Evolutionary conservation across 2,888 invertebrate species (phyloP), one percentile per base, ranked within the genome.

Genomic region (Hydraecia micacea): DNA sequence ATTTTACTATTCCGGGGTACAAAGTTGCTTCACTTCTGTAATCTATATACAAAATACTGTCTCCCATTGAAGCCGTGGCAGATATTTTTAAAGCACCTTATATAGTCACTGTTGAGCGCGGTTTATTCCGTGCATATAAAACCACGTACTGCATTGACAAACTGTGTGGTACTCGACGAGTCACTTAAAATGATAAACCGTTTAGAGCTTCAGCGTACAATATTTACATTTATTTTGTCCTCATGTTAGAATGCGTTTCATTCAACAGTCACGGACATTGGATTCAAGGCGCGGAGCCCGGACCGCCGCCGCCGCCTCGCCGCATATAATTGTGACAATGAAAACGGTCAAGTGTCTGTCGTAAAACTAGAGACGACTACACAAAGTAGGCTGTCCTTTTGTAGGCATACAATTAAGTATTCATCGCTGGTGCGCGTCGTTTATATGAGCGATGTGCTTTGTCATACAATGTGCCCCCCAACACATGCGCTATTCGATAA

Each of bases 291-390:
- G 89, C 87, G 83, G 75, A 65, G 65, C 65, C 63, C 81, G 87
- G 90, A 90, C 92, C 89, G 92, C 91, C 87, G 85, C 92, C 89
- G 92, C 91, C 87, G 85, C 88, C 87, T 86, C 88, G 90, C 68
- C 89, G 90, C 90, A 93, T 92, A 92, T 92, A 91, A 95, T 94
- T 93, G 93, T 93, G 93, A 95, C 95, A 95, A 95, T 94, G 93
- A 93, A 94, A 93, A 93, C 92, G 94, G 94, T 93, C 93, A 95
- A 95, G 94, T 93, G 94, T 95, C 94, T 95, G 92, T 94, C 95
- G 95, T 95, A 95, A 95, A 95, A 95, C 93, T 94, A 93, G 91
- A 94, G 91, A 93, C 92, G 91, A 91, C 90, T 91, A 93, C 91
- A 95, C 93, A 95, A 94, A 94, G 93, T 94, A 93, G 92, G 92